Base-by-base conservation (phyloP, 2,113 vertebrate genomes). In the Podocnemis expansa region DNA sequence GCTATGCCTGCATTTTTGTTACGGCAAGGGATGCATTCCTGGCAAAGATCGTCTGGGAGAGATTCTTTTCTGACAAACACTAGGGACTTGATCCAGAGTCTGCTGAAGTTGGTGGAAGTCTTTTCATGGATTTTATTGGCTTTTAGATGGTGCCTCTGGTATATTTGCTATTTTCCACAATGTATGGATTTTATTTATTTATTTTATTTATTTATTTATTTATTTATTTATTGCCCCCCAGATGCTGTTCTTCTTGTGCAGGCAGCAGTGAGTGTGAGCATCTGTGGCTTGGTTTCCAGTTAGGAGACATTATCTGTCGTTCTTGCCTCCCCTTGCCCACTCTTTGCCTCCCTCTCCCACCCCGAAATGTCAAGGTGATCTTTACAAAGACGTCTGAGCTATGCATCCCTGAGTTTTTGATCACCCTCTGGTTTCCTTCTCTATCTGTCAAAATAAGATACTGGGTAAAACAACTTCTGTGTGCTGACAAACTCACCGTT, bases 401-500 rank as follows among this genome's bases (percentile, higher is more conserved):
- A 82, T 79, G 86, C 82, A 76, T 75, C 85, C 55, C 54, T 60
- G 10, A 0, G 1, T 11, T 31, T 43, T 67, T 7, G 45, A 67
- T 29, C 47, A 54, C 60, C 81, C 87, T 93, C 83, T n/a, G 73
- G 17, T 58, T 93, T 52, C 54, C 52, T 89, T 73, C 67, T 85
- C 56, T 63, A 54, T 87, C 8, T 60, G 45, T 70, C 85, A 83
- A 83, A 92, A 78, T 88, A 84, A 91, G 89, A 87, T 49, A 17
- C 21, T 75, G 84, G 55, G 86, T 27, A 67, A 85, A 38, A 8
- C 60, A 14, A 52, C 38, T 79, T 70, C 14, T 25, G 38, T 86
- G 88, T 89, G 93, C 94, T 89, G 79, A 84, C 54, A 86, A 88
- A 91, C 89, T 60, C 87, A 91, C 47, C 29, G 97, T 97, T 98